Evolutionary conservation across 2,888 invertebrate species (phyloP).

Genomic region (Eristalis intricaria): DNA sequence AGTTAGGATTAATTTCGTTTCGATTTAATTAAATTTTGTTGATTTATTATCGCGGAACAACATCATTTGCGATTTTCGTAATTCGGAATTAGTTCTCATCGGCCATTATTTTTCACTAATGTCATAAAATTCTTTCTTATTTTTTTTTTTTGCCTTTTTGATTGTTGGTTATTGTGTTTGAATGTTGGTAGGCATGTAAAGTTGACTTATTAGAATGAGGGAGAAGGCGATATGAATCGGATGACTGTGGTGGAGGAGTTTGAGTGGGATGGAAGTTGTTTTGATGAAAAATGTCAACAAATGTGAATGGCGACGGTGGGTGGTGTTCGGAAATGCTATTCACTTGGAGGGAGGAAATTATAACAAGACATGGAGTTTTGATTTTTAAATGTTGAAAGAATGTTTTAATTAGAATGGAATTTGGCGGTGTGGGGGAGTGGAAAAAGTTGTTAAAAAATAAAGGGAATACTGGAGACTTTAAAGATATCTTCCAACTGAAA

Average conservation of each 20-base stretch:
- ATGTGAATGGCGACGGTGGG: not conserved
- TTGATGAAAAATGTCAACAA: slow-evolving; percentile 40
- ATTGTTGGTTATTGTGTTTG: not conserved
- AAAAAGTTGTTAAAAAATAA: too few relatives aligned
- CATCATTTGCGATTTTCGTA: slow-evolving; percentile 67
- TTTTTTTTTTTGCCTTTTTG: not conserved
- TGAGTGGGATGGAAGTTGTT: slow-evolving; percentile 11
- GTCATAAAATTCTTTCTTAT: slow-evolving; percentile 62
- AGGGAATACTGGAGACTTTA: too few relatives aligned
- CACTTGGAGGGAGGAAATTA: too few relatives aligned
- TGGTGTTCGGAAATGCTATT: slow-evolving; percentile 6
- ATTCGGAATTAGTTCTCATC: slow-evolving; percentile 52
- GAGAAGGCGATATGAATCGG: not conserved
- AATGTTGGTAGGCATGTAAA: slow-evolving; percentile 38
- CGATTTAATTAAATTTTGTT: slow-evolving; percentile 33
- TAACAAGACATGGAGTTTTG: not conserved
- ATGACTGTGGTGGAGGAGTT: not conserved
- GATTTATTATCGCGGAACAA: slow-evolving; percentile 57
- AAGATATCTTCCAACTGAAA: too few relatives aligned
- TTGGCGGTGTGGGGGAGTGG: too few relatives aligned
- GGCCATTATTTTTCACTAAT: slow-evolving; percentile 71
- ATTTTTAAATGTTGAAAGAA: not conserved
- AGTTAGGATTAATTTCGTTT: slow-evolving; percentile 47
- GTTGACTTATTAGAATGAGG: slow-evolving; percentile 40
- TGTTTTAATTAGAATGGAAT: too few relatives aligned